These are phyloP conservation scores for Ornithoptera priamus DNA, from an alignment of 2,888 invertebrate species.

Conservation along the genomic window DNA sequence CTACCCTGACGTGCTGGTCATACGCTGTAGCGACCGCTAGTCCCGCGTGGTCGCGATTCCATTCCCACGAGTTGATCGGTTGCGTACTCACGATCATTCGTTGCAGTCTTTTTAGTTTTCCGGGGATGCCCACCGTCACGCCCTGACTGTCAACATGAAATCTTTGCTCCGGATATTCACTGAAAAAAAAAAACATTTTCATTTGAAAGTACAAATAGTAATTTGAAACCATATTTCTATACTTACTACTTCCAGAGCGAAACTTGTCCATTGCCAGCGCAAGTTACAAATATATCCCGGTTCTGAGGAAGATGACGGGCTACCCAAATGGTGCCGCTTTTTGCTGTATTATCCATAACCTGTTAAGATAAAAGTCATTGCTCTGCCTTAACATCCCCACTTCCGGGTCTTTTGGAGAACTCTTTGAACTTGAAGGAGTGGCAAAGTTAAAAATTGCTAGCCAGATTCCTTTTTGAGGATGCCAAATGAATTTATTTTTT, in stretches of 20 bases:
- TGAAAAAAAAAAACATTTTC: constrained; percentile 33
- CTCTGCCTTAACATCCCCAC: no score
- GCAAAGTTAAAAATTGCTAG: no score
- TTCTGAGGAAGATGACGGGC: constrained; percentile 95
- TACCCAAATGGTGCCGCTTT: constrained; percentile 92
- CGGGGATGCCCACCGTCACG: constrained; percentile 86
- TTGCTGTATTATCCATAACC: constrained; percentile 64
- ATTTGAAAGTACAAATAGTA: background rate
- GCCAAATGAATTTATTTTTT: no score
- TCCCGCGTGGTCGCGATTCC: constrained; percentile 94
- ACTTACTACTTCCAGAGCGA: constrained; percentile 97
- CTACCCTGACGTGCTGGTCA: constrained; percentile 92
- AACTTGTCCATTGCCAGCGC: constrained; percentile 94
- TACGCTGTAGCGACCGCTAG: constrained; percentile 93
- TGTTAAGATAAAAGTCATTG: constrained; percentile 32
- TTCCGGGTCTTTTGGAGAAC: no score
- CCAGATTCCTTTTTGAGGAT: no score
- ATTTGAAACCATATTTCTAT: constrained; percentile 10
- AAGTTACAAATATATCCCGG: constrained; percentile 93
- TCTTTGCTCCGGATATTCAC: constrained; percentile 88
- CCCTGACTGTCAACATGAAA: constrained; percentile 86
- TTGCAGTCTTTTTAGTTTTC: constrained; percentile 87
- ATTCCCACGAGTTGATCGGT: constrained; percentile 93
- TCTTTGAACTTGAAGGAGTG: no score
- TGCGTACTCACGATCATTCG: constrained; percentile 91